Conservation (phyloP, 2,113 vertebrate species). For the Corythoichthys intestinalis region DNA sequence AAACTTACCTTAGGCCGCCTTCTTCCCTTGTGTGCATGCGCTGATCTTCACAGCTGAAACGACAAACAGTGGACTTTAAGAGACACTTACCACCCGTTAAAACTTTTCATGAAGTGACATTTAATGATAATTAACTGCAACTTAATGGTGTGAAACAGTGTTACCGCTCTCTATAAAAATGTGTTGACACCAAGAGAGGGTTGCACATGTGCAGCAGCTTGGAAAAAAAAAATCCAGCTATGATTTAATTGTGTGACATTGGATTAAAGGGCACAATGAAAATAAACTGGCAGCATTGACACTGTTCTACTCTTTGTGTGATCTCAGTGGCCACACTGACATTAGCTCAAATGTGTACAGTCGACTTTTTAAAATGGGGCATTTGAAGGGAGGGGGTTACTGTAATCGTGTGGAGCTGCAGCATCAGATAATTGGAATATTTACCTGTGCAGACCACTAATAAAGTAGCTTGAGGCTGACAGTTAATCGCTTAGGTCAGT, state of each 20-base stretch:
- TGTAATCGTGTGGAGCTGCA: constrained; percentile 3
- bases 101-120: not conserved
- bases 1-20: constrained; percentile 59
- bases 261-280: not conserved
- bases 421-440: constrained; percentile 19
- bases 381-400: not conserved
- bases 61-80: constrained; percentile 23
- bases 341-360: not conserved
- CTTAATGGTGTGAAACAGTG: not conserved
- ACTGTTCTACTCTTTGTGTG: not conserved
- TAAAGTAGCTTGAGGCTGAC: constrained; percentile 12
- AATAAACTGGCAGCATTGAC: not conserved
- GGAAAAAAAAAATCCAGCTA: not conserved
- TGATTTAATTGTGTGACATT: not conserved
- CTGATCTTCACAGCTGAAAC: constrained; percentile 64
- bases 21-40: constrained; percentile 24
- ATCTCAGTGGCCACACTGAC: not conserved
- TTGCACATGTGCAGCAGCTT: not conserved
- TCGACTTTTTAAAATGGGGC: not conserved
- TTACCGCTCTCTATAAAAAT: not conserved
- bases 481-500: constrained; percentile 35
- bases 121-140: not conserved
- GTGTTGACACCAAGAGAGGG: not conserved
- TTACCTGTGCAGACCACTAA: constrained; percentile 15
- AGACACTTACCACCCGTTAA: constrained; percentile 1